phyloP scores from a whole-genome alignment of 2,113 vertebrate genomes.

The Labeo catla region DNA sequence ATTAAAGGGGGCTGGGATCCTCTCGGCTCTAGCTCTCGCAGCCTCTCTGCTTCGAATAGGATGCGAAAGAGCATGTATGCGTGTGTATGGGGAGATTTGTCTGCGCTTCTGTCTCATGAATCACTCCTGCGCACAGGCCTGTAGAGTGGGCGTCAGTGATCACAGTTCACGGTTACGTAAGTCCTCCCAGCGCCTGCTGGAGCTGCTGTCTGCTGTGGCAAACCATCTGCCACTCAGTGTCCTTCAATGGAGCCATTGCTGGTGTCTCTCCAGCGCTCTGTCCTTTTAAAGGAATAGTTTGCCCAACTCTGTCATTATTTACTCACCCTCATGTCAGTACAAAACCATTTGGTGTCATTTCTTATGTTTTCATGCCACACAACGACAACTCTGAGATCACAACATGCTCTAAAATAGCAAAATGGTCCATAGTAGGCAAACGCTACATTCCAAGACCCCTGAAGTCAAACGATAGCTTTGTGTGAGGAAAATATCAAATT shows the following conservation, averaged over 20 bases:
- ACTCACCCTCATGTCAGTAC: neutral
- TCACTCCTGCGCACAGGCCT: conserved; percentile 66
- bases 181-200: conserved; percentile 65
- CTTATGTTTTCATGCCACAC: neutral
- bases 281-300: conserved; percentile 21
- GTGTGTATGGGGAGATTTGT: conserved; percentile 34
- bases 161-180: conserved; percentile 68
- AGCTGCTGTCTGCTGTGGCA: conserved; percentile 73
- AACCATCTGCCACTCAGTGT: conserved; percentile 72
- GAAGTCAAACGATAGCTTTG: neutral
- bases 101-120: conserved; percentile 60
- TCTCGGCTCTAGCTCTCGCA: conserved; percentile 5
- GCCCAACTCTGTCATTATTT: conserved; percentile 7
- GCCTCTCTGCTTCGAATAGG: conserved; percentile 1
- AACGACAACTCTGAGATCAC: neutral
- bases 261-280: neutral
- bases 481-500: neutral
- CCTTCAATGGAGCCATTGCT: conserved; percentile 54
- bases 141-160: conserved; percentile 71
- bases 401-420: neutral
- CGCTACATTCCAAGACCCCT: neutral
- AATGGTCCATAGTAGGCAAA: neutral
- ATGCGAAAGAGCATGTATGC: conserved; percentile 4
- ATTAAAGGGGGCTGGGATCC: conserved; percentile 5
- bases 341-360: neutral